A percentile compares a stretch with the other conserved stretches of the same genome.
Evolutionary conservation across 2,113 vertebrate species (phyloP).

Genomic region (Ceuthmochares aereus): DNA sequence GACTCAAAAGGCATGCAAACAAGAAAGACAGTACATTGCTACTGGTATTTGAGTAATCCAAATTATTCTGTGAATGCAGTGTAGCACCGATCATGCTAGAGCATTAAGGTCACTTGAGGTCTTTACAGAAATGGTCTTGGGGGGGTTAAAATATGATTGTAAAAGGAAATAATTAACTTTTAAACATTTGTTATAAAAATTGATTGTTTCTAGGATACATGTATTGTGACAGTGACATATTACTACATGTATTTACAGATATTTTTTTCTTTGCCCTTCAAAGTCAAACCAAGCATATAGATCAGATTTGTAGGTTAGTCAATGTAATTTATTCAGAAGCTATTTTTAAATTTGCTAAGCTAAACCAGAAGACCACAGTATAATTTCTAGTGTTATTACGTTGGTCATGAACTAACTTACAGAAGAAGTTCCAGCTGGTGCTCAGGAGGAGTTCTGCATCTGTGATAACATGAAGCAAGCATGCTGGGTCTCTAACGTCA

Average conservation of each 20-base stretch:
- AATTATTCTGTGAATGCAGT: background rate
- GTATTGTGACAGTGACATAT: background rate
- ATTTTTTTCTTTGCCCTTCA: background rate
- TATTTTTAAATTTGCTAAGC: background rate
- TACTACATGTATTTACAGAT: background rate
- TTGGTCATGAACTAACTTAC: background rate
- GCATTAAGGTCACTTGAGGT: background rate
- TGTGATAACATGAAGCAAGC: background rate
- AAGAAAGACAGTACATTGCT: background rate
- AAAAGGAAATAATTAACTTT: background rate
- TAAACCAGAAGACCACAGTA: background rate
- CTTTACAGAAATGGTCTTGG: background rate
- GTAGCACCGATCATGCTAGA: background rate
- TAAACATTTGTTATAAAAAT: background rate
- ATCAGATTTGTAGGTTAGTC: constrained; percentile 28
- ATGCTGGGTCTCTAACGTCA: background rate
- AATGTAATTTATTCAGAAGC: background rate
- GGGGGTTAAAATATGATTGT: background rate
- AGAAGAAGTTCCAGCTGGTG: background rate
- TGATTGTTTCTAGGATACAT: background rate
- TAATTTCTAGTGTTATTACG: background rate
- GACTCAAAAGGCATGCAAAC: background rate
- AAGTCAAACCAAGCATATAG: background rate
- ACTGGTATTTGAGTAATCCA: background rate
- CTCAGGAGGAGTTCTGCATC: background rate